phyloP scores from a whole-genome alignment of 1,140 invertebrate species.

The Ruditapes philippinarum region DNA sequence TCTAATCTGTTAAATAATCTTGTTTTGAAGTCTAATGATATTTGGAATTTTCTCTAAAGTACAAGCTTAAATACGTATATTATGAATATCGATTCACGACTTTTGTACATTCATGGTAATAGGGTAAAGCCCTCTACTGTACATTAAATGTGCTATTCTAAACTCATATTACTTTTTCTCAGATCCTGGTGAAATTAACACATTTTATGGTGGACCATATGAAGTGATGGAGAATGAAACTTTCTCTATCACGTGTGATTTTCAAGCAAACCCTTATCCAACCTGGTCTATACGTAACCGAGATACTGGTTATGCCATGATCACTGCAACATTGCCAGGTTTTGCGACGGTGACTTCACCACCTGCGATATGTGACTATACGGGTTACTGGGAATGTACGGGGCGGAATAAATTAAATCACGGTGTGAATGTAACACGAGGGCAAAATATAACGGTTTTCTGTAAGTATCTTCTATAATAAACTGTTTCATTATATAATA shows the following conservation, averaged over 20 bases:
- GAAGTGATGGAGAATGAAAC: conserved; percentile 35
- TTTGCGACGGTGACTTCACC: background rate
- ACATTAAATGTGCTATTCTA: too few relatives aligned
- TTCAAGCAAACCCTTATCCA: conserved; percentile 15
- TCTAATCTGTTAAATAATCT: too few relatives aligned
- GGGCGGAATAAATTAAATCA: conserved; percentile 20
- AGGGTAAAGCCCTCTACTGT: too few relatives aligned
- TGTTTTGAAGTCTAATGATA: too few relatives aligned
- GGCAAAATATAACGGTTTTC: conserved; percentile 5
- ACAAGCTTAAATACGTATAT: too few relatives aligned
- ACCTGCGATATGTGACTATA: background rate
- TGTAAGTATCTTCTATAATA: conserved; percentile 44
- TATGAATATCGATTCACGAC: too few relatives aligned
- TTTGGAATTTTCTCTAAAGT: too few relatives aligned
- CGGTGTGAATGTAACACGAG: conserved; percentile 27
- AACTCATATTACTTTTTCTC: background rate
- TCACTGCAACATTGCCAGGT: background rate
- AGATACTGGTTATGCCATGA: background rate
- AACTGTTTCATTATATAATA: too few relatives aligned
- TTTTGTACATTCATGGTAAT: too few relatives aligned
- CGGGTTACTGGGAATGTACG: conserved; percentile 41
- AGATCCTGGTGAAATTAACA: conserved; percentile 19
- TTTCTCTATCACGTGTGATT: background rate
- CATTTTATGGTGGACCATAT: background rate
- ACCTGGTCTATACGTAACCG: conserved; percentile 41